Base-by-base conservation (phyloP, 2,797 vertebrate genomes). In the Diplodus puntazzo region DNA sequence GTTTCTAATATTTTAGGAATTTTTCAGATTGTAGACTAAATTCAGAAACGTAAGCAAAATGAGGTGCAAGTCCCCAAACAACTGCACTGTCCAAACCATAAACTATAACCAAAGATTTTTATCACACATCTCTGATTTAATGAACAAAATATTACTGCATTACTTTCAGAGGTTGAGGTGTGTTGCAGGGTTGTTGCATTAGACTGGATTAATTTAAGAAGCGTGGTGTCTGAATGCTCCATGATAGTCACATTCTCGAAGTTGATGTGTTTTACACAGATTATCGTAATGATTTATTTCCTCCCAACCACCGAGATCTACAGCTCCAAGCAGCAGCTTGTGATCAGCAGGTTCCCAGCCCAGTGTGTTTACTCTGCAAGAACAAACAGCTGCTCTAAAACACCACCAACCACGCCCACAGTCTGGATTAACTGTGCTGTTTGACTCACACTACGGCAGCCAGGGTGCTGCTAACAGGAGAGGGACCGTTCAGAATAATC, bases 371-470 rank as follows among this genome's bases (percentile, higher is more conserved):
- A 82, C 62, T 80, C 74, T 73, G 69, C 72, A 67, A 82, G 10
- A 89, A 73, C 72, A 84, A 84, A 75, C 84, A 84, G 70, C 83
- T 82, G 87, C 77, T 82, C 21, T 49, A 48, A 67, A 75, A 55
- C 63, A 82, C 46, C 76, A 80, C 53, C 85, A 87, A 82, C 90
- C 92, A 93, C 90, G 89, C 92, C 92, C 92, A 93, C 92, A 80
- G 84, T 46, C 73, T 67, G 69, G 25, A 58, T 87, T 64, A 64
- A 72, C n/a, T 27, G 12, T 3, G 6, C 48, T 10, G 55, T 3
- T 53, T 34, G 55, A 63, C 21, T 79, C 27, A 79, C 2, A 21
- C 43, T 16, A 39, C 60, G 64, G 11, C 45, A 42, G 25, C 8
- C 34, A 30, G 7, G 2, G 5, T 18, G 11, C 11, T 1, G 21